Evolutionary conservation across 1,140 invertebrate species (phyloP).

Genomic region (Drusus annulatus): DNA sequence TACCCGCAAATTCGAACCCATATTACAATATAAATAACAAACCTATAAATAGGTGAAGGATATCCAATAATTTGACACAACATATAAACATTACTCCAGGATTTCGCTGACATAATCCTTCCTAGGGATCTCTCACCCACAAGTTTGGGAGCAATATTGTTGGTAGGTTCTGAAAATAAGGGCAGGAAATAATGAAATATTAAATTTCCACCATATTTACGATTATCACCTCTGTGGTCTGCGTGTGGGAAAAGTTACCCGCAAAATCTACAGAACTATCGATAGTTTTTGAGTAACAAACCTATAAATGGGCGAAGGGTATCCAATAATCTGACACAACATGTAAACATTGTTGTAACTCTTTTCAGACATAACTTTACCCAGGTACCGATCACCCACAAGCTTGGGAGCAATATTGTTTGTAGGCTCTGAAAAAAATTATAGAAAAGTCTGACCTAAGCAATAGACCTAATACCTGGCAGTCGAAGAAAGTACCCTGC

Average conservation of each 20-base stretch:
- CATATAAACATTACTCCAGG: slow-evolving; percentile 64
- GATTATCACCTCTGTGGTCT: too few species aligned
- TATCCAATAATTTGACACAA: slow-evolving; percentile 74
- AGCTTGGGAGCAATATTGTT: slow-evolving; percentile 72
- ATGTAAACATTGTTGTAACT: slow-evolving; percentile 63
- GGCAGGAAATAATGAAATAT: background rate
- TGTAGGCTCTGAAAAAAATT: slow-evolving; percentile 70
- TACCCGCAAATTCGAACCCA: slow-evolving; percentile 31
- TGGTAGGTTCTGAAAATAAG: slow-evolving; percentile 70
- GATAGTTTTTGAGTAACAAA: slow-evolving; percentile 57
- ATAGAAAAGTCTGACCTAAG: background rate
- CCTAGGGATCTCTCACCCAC: slow-evolving; percentile 67
- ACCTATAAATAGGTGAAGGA: slow-evolving; percentile 75
- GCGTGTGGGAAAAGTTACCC: slow-evolving; percentile 20
- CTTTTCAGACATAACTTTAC: slow-evolving; percentile 61
- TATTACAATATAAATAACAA: slow-evolving; percentile 10
- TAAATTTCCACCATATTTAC: too few species aligned
- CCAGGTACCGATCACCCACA: slow-evolving; percentile 66
- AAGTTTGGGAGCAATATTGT: slow-evolving; percentile 71
- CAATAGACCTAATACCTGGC: background rate
- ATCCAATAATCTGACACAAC: slow-evolving; percentile 74
- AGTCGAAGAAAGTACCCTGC: slow-evolving; percentile 2
- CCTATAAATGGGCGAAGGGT: slow-evolving; percentile 75
- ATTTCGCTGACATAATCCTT: slow-evolving; percentile 60
- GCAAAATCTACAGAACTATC: slow-evolving; percentile 1